Conservation (phyloP, 2,888 invertebrate species). For the Drosophila pullipes region DNA sequence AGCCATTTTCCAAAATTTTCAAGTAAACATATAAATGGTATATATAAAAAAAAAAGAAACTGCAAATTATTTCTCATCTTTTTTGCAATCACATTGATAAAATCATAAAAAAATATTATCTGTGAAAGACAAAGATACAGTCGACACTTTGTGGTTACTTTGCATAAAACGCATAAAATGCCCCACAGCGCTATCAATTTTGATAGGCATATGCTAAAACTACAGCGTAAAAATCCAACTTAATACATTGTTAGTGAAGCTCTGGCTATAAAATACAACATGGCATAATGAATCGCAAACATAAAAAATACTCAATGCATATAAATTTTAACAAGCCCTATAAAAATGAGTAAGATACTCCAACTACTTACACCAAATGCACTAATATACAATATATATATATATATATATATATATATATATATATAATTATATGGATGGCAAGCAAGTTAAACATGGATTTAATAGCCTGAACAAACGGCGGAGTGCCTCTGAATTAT, state of each 20-base stretch:
- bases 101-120: conserved; percentile 39
- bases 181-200: conserved; percentile 59
- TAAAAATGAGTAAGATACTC: conserved; percentile 18
- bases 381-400: conserved; percentile 18
- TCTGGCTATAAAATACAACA: conserved; percentile 38
- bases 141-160: conserved; percentile 39
- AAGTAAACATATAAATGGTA: not conserved
- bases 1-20: not conserved
- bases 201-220: conserved; percentile 66
- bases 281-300: conserved; percentile 53
- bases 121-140: conserved; percentile 14
- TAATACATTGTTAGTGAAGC: conserved; percentile 39
- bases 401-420: conserved; percentile 18
- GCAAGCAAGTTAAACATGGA: conserved; percentile 58
- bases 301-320: conserved; percentile 55
- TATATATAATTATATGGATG: conserved; percentile 63
- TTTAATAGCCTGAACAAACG: conserved; percentile 52
- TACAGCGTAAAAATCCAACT: conserved; percentile 24
- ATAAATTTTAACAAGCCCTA: conserved; percentile 71
- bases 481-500: conserved; percentile 58
- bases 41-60: not conserved
- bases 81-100: conserved; percentile 24
- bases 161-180: conserved; percentile 45
- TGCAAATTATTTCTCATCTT: conserved; percentile 4
- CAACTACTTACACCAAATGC: conserved; percentile 37